Evolutionary conservation across 2,888 invertebrate species (phyloP).

Genomic region (Scelioninae gen. 2): DNA sequence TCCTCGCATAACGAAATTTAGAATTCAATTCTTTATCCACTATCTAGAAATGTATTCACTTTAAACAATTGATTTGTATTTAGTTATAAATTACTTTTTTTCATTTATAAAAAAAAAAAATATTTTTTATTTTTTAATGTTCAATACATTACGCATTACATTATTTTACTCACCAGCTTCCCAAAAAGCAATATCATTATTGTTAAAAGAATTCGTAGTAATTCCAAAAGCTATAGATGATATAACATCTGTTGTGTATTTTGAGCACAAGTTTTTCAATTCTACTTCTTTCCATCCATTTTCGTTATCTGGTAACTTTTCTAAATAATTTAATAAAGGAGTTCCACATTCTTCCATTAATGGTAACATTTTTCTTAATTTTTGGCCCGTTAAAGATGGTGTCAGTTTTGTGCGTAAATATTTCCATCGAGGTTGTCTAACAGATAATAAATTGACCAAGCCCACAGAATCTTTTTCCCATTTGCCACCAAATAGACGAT

Average conservation of each 20-base stretch:
- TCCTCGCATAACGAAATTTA: no score
- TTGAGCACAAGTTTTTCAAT: slow-evolving; percentile 62
- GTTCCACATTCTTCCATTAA: slow-evolving; percentile 63
- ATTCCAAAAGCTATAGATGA: slow-evolving; percentile 67
- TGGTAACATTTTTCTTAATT: slow-evolving; percentile 66
- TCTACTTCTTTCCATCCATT: slow-evolving; percentile 63
- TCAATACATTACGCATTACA: background rate
- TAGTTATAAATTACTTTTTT: no score
- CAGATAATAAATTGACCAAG: slow-evolving; percentile 71
- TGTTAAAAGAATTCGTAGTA: slow-evolving; percentile 66
- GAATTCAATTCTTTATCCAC: no score
- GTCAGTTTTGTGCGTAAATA: slow-evolving; percentile 72
- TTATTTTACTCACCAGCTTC: slow-evolving; percentile 62
- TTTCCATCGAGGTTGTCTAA: slow-evolving; percentile 77
- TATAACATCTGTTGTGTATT: slow-evolving; percentile 65
- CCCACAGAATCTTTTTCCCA: slow-evolving; percentile 71
- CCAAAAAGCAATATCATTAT: slow-evolving; percentile 62
- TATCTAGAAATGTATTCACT: no score
- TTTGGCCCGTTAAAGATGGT: slow-evolving; percentile 67
- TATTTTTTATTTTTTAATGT: no score
- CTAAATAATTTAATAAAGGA: slow-evolving; percentile 64
- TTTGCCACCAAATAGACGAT: slow-evolving; percentile 73
- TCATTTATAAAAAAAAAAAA: no score
- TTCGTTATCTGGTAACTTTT: slow-evolving; percentile 42
- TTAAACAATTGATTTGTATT: no score